Evolutionary conservation across 2,797 vertebrate species (phyloP).

Genomic region (Limosa lapponica): DNA sequence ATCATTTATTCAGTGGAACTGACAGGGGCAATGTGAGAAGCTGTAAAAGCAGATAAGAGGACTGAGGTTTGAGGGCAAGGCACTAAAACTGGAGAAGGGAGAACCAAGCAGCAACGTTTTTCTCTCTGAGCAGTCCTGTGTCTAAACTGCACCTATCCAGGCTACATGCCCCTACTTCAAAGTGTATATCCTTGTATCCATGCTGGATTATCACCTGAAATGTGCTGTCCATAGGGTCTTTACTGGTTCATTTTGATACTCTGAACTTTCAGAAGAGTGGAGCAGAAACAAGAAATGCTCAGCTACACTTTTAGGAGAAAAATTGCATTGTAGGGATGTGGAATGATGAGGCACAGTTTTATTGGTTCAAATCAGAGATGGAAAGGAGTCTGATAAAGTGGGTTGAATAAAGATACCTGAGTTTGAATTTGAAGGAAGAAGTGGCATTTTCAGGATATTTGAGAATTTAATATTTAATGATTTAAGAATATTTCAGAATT

Average conservation of each 20-base stretch:
- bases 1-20: slow-evolving; percentile 63
- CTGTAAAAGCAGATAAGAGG: slow-evolving; percentile 63
- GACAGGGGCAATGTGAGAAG: slow-evolving; percentile 57
- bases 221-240: neutral
- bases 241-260: neutral
- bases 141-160: neutral
- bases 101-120: neutral
- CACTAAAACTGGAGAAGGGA: slow-evolving; percentile 11
- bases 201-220: neutral
- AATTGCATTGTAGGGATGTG: neutral
- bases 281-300: neutral
- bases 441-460: neutral
- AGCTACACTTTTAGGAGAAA: neutral
- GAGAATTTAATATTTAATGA: neutral
- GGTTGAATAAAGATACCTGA: neutral
- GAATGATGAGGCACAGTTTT: neutral
- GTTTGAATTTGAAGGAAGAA: neutral
- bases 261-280: neutral
- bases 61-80: slow-evolving; percentile 28
- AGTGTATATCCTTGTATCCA: neutral
- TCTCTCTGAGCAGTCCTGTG: neutral
- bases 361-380: neutral
- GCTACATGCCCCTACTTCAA: fast-evolving
- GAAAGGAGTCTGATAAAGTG: neutral
- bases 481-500: neutral